Evolutionary conservation across 2,797 vertebrate species (phyloP), one percentile per base, ranked within the genome.

Genomic region (Typhlichthys eigenmanni): DNA sequence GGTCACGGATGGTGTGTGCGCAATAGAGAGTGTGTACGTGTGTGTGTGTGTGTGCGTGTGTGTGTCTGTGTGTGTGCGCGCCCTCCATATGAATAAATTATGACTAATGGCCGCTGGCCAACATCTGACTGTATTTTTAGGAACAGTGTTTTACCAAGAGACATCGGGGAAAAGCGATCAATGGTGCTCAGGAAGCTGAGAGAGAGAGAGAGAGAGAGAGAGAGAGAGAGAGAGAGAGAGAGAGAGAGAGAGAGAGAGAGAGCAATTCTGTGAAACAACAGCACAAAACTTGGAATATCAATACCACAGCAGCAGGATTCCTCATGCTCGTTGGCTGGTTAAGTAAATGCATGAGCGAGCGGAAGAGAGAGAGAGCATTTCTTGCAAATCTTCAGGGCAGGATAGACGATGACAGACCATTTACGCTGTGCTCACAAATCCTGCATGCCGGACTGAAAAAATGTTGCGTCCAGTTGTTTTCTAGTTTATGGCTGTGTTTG

Each of bases 381-480:
- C 34, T 2, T 1, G 24, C 60, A 55, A 69, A 81, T 78, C 56
- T 57, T 76, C 66, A 47, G 64, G 66, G 65, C 13, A 62, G 75
- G 75, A 13, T 45, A 60, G 60, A 70, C 53, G 56, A 64, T 47
- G 63, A 62, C 68, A 71, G 80, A 75, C 65, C 69, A 83, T 84
- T 87, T 74, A 88, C 76, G 78, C 70, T 63, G 72, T 46, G 45
- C 58, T 76, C 74, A 75, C 88, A 90, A 92, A 89, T 87, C 88
- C 78, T 62, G 9, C 60, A 78, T 38, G 34, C 34, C 34, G 62
- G 78, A 66, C 80, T 68, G 65, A 69, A 72, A 60, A 81, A 87
- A 85, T 75, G 73, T 80, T 79, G 72, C 78, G 81, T 87, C 79
- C 75, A 86, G 84, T 88, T 88, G 84, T 88, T 90, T 83, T 88